A percentile compares a stretch with the other conserved stretches of the same genome.
Conservation (phyloP, 2,797 vertebrate species). For the Tauraco hartlaubi region DNA sequence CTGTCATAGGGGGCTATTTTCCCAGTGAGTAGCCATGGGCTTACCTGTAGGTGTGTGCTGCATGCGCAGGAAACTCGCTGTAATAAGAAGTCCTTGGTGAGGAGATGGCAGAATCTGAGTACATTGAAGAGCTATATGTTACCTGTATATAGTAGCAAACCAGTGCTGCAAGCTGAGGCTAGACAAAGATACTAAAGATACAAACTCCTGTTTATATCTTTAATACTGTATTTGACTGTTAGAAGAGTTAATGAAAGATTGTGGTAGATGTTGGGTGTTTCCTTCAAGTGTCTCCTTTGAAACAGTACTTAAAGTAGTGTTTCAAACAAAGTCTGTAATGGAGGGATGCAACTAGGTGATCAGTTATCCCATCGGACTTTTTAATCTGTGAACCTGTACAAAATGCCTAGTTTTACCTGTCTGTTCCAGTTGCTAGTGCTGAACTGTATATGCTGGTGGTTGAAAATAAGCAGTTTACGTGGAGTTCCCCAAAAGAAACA, state of each 20-base stretch:
- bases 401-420: neutral
- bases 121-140: neutral
- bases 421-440: neutral
- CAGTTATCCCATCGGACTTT: neutral
- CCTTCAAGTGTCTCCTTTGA: neutral
- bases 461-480: neutral
- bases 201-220: neutral
- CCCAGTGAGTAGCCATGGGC: neutral
- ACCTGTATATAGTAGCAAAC: neutral
- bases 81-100: neutral
- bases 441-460: neutral
- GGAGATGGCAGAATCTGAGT: neutral
- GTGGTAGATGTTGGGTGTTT: neutral
- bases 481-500: neutral
- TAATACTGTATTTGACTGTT: neutral
- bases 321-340: neutral
- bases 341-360: neutral
- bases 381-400: neutral
- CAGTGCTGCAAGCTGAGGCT: neutral
- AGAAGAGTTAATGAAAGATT: neutral
- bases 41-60: neutral
- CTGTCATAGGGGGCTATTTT: neutral
- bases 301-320: neutral
- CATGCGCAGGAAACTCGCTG: accelerated
- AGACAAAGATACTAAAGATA: neutral